Evolutionary conservation across 2,113 vertebrate genomes (phyloP).

Genomic region (Pseudopodoces humilis): DNA sequence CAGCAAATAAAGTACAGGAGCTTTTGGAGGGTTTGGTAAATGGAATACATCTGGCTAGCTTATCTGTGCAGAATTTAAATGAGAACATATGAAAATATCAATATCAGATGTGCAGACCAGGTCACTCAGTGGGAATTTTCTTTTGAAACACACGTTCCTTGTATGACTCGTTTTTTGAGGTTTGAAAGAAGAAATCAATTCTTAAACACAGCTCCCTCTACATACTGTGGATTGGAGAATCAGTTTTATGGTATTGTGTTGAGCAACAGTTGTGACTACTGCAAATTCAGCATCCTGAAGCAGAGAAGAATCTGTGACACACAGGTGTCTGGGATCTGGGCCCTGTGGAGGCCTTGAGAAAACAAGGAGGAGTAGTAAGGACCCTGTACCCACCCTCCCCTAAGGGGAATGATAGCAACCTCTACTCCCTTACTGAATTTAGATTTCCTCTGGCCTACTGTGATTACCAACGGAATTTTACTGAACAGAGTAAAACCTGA

Average conservation of each 20-base stretch:
- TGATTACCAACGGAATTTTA: background rate
- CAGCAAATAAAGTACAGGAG: background rate
- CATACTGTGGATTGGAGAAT: background rate
- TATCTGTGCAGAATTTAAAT: background rate
- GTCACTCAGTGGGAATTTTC: background rate
- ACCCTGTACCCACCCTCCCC: fast-evolving
- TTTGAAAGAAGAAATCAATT: background rate
- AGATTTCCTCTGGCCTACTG: background rate
- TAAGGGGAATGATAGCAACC: background rate
- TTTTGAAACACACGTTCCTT: background rate
- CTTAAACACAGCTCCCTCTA: background rate
- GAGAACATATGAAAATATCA: background rate
- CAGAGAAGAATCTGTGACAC: background rate
- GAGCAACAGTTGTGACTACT: background rate
- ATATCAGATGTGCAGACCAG: background rate
- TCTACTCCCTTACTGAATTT: background rate
- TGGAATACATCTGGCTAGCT: background rate
- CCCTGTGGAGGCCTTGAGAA: background rate
- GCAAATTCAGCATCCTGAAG: background rate
- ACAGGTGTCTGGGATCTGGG: background rate
- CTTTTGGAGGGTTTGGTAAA: background rate
- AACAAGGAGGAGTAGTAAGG: background rate
- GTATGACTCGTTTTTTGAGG: background rate
- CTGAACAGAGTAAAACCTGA: background rate
- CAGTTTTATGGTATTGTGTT: background rate